Base-by-base conservation (phyloP, 2,113 vertebrate genomes). In the Cyprinodon tularosa region DNA sequence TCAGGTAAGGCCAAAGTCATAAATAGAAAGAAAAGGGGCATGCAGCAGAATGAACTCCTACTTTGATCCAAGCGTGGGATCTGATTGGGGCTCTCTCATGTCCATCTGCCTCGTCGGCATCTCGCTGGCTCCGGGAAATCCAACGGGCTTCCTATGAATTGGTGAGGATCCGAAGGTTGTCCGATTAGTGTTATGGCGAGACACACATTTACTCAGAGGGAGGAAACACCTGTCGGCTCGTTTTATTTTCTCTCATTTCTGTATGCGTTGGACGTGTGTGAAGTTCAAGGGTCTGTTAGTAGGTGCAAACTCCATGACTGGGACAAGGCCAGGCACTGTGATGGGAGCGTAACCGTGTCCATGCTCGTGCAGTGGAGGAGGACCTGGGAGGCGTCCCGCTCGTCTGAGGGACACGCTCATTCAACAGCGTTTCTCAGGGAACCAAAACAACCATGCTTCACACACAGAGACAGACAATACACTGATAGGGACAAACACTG, bases 61-160 rank as follows among this genome's bases (percentile, higher is more conserved):
- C 94, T 95, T 95, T 90, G 93, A 95, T 95, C 94, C 94, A 79
- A 95, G 94, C 91, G 94, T 94, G 91, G 93, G 94, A 94, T 95
- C 94, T 94, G 94, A 95, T 90, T 95, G 94, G 90, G 94, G 92
- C 83, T 95, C 93, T 94, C 94, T 91, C 92, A 94, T 93, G 94
- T 95, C 94, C 94, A 94, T 94, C 92, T 94, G 94, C 90, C 94
- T 93, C 85, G 92, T 90, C 88, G 94, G 91, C 89, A 94, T 93
- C 93, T 95, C 94, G 91, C 86, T 91, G 93, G 94, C 93, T 95
- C 94, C 94, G 0, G 94, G 92, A 90, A 94, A 94, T 95, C 94
- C 94, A 40, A 94, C 92, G 40, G 94, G 93, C 91, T 95, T 95
- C 94, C 94, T 95, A 86, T 78, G 92, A 86, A 87, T 94, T 80